Conservation (phyloP, 2,888 invertebrate genomes). For the Nemotelus pantherinus region DNA sequence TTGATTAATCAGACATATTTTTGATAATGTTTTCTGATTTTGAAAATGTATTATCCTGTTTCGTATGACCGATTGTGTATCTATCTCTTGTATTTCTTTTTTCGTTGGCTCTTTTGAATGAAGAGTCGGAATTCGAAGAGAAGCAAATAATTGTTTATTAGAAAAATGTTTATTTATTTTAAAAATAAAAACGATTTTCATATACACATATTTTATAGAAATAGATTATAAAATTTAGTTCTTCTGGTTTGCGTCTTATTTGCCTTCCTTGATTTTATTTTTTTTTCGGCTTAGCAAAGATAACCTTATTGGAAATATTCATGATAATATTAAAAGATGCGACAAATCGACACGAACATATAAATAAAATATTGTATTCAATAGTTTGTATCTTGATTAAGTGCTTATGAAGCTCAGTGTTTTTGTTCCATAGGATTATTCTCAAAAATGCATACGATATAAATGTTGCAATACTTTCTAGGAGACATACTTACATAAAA, state of each 20-base stretch:
- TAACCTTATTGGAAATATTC: slow-evolving; percentile 3
- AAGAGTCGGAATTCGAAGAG: slow-evolving; percentile 22
- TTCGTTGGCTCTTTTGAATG: slow-evolving; percentile 30
- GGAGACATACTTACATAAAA: neutral
- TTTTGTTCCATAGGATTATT: slow-evolving; percentile 39
- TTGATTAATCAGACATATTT: slow-evolving; percentile 48
- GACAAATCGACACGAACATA: slow-evolving; percentile 21
- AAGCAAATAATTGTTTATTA: slow-evolving; percentile 29
- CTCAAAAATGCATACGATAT: slow-evolving; percentile 23
- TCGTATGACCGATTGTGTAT: slow-evolving; percentile 7
- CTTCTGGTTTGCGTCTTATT: too few relatives aligned
- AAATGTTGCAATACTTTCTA: slow-evolving; percentile 10
- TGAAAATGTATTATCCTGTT: slow-evolving; percentile 40
- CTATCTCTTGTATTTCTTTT: slow-evolving; percentile 28
- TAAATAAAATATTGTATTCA: slow-evolving; percentile 23
- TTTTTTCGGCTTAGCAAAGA: slow-evolving; percentile 24
- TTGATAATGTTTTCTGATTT: slow-evolving; percentile 49
- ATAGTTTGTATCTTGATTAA: slow-evolving; percentile 30
- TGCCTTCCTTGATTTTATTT: slow-evolving; percentile 11
- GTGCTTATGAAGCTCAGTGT: slow-evolving; percentile 40
- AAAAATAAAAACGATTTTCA: slow-evolving; percentile 30
- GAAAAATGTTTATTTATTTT: slow-evolving; percentile 39
- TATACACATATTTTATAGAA: slow-evolving; percentile 34
- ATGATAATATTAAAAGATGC: neutral
- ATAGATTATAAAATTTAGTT: slow-evolving; percentile 22